These are phyloP conservation scores for Crax fasciolata DNA, from an alignment of 2,797 vertebrate species.

Conservation along the genomic window DNA sequence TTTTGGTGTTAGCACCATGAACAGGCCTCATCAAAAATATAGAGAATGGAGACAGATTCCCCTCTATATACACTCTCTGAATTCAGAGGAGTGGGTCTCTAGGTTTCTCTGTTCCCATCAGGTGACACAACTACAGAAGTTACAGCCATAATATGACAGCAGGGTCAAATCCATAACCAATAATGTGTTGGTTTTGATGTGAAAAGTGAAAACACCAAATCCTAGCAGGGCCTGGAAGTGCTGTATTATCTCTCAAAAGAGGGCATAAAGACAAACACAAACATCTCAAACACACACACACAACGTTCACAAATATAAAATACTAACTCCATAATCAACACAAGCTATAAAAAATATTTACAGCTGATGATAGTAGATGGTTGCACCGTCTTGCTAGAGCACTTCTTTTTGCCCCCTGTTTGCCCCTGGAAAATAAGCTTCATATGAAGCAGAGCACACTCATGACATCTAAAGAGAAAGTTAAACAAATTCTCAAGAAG, in stretches of 20 bases:
- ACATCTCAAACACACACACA: background rate
- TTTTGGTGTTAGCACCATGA: background rate
- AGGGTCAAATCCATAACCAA: background rate
- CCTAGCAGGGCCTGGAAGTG: background rate
- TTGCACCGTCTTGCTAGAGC: background rate
- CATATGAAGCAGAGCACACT: background rate
- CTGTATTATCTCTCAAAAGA: background rate
- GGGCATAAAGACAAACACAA: background rate
- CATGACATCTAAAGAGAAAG: background rate
- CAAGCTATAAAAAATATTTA: background rate
- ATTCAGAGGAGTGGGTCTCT: background rate
- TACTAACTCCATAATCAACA: background rate
- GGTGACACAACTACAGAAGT: background rate
- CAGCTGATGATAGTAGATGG: accelerated
- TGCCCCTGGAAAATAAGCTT: background rate
- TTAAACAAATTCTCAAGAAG: background rate
- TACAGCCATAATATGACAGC: background rate
- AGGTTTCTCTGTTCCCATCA: background rate
- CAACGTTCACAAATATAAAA: background rate
- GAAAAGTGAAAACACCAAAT: background rate
- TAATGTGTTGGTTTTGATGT: background rate
- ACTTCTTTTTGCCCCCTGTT: background rate
- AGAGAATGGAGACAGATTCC: background rate
- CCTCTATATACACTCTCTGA: too few relatives aligned
- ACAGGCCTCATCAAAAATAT: accelerated